Evolutionary conservation across 2,888 invertebrate genomes (phyloP).

Genomic region (Pheosia gnoma): DNA sequence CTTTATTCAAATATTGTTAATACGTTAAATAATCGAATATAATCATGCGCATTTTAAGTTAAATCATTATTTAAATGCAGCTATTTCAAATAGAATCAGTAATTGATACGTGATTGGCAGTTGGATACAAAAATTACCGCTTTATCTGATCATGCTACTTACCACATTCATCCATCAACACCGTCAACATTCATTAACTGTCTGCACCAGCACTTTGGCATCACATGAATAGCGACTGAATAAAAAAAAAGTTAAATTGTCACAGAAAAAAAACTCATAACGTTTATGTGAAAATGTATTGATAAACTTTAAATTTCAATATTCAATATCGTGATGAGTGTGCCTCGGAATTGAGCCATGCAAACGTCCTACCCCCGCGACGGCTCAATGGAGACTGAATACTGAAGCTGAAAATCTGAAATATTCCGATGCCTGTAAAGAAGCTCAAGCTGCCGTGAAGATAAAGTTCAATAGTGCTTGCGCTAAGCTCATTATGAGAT

Average conservation of each 20-base stretch:
- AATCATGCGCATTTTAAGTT: no score
- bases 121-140: conserved; percentile 23
- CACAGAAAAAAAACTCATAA: conserved; percentile 20
- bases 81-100: background rate
- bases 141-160: conserved; percentile 51
- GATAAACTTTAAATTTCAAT: conserved; percentile 26
- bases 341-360: conserved; percentile 18
- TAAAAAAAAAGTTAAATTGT: conserved; percentile 22
- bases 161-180: conserved; percentile 60
- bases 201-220: conserved; percentile 45
- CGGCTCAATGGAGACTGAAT: conserved; percentile 62
- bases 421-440: conserved; percentile 54
- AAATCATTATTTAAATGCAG: no score
- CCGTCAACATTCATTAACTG: conserved; percentile 58
- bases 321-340: conserved; percentile 41
- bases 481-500: conserved; percentile 65
- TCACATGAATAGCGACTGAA: conserved; percentile 45
- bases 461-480: conserved; percentile 61
- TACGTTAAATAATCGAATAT: background rate
- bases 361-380: conserved; percentile 54
- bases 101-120: background rate
- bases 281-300: conserved; percentile 1
- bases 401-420: conserved; percentile 52
- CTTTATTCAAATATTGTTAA: conserved; percentile 16
- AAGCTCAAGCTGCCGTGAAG: conserved; percentile 49